Evolutionary conservation across 2,888 invertebrate genomes (phyloP).

Genomic region (Belgica antarctica): DNA sequence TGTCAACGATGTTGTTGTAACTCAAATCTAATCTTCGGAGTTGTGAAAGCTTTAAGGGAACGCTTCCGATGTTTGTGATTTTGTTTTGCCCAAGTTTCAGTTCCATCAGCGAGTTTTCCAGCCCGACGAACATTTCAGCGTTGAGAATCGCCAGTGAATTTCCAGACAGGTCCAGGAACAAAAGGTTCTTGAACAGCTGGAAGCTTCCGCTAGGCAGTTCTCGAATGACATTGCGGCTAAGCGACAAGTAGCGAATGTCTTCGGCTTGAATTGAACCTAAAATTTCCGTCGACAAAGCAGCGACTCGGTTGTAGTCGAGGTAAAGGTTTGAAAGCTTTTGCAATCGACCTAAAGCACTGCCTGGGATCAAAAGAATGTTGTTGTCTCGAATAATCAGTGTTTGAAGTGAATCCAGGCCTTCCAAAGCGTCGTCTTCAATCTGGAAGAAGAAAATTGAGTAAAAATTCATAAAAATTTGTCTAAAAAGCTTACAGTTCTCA

Average conservation of each 20-base stretch:
- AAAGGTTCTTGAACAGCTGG: conserved; percentile 70
- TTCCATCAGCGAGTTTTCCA: conserved; percentile 70
- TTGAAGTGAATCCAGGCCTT: conserved; percentile 74
- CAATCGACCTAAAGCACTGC: conserved; percentile 76
- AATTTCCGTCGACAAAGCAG: conserved; percentile 77
- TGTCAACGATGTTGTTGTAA: conserved; percentile 72
- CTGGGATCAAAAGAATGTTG: conserved; percentile 81
- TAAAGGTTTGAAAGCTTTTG: conserved; percentile 71
- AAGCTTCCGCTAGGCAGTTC: conserved; percentile 81
- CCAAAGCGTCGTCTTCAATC: conserved; percentile 86
- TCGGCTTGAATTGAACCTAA: conserved; percentile 68
- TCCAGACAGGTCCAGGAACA: conserved; percentile 72
- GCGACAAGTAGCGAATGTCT: conserved; percentile 67
- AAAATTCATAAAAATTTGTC: conserved; percentile 13
- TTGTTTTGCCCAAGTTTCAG: conserved; percentile 73
- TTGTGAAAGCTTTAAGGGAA: conserved; percentile 63
- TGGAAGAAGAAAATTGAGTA: conserved; percentile 52
- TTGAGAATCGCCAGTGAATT: conserved; percentile 71
- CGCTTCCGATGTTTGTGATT: conserved; percentile 65
- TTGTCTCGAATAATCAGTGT: conserved; percentile 80
- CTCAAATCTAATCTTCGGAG: conserved; percentile 73
- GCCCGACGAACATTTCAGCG: conserved; percentile 71
- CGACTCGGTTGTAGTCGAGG: conserved; percentile 82
- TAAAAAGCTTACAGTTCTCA: conserved; percentile 72
- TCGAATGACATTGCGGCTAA: conserved; percentile 81